Conservation (phyloP, 2,797 vertebrate species). For the Melanotaenia maccullochi region DNA sequence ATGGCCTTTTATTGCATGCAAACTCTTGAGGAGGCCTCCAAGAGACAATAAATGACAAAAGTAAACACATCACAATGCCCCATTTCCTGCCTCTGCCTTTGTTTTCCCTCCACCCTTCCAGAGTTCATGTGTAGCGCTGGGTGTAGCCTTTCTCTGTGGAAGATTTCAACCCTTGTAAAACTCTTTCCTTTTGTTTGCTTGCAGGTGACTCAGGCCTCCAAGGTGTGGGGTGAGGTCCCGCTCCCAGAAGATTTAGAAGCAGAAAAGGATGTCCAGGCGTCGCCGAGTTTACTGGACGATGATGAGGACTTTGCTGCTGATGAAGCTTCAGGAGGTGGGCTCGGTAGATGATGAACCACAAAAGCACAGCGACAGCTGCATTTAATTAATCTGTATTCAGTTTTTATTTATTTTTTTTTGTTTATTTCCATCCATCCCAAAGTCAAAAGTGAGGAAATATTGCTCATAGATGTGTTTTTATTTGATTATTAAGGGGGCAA, state of each 20-base stretch:
- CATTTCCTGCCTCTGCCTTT: constrained; percentile 59
- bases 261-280: constrained; percentile 54
- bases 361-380: constrained; percentile 63
- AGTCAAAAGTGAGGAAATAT: constrained; percentile 5
- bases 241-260: constrained; percentile 81
- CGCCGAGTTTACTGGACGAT: constrained; percentile 76
- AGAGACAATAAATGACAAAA: constrained; percentile 65
- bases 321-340: constrained; percentile 83
- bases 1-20: constrained; percentile 33
- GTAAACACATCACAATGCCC: constrained; percentile 65
- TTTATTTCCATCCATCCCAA: constrained; percentile 17
- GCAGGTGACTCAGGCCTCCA: constrained; percentile 82
- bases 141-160: constrained; percentile 45
- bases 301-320: constrained; percentile 84
- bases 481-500: background rate
- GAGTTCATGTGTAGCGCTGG: constrained; percentile 42
- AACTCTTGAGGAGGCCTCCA: constrained; percentile 18
- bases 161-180: constrained; percentile 71
- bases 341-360: constrained; percentile 15
- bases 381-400: constrained; percentile 35
- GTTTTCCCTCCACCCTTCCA: constrained; percentile 60
- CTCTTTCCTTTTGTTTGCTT: constrained; percentile 26
- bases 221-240: constrained; percentile 85
- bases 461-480: background rate
- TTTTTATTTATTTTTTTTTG: constrained; percentile 30